Evolutionary conservation across 2,888 invertebrate species (phyloP), one percentile per base, ranked within the genome.

Genomic region (Drosophila ochracea): DNA sequence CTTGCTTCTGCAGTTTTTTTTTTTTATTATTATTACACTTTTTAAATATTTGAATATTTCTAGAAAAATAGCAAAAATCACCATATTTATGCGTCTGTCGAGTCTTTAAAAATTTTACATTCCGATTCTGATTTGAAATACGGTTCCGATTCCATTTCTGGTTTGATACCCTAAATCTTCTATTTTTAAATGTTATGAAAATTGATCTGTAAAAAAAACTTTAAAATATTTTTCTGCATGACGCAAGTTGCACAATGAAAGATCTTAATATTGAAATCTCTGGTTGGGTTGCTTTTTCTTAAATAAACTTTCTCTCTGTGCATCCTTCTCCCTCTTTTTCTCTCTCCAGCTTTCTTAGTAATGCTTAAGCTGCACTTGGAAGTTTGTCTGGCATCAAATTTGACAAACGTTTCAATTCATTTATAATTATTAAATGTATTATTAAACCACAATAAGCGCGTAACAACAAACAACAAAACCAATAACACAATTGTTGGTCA

Each of bases 391-490:
- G 35, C 53, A 21, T 54, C 6, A 21, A 30, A 33, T 21, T 47
- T 9, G 16, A 9, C 47, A 25, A 9, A 47, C 13, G 11, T 21
- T 11, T 21, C 11, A 43, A 43, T 21, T 16, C 16, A 25, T 16
- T 25, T 47, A 25, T 25, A 25, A 25, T 16, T 9, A 9, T 25
- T 9, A 47, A 9, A 25, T 9, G 7, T 2, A 41, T 4, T 47
- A 25, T 25, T 16, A 16, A 16, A 57, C 35, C 37, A 30, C 31
- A n/a, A 50, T 39, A 79, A 67, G 63, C 68, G 73, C 61, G 30
- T 64, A 62, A 59, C 74, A 83, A 75, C 83, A 73, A 80, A 68
- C 64, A 83, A 73, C 81, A 66, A 57, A 72, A 83, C 65, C 70
- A 70, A 74, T 66, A 66, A 68, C 60, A 66, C 30, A 61, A 64